Evolutionary conservation across 2,113 vertebrate species (phyloP), one percentile per base, ranked within the genome.

Genomic region (Antechinus stuartii): DNA sequence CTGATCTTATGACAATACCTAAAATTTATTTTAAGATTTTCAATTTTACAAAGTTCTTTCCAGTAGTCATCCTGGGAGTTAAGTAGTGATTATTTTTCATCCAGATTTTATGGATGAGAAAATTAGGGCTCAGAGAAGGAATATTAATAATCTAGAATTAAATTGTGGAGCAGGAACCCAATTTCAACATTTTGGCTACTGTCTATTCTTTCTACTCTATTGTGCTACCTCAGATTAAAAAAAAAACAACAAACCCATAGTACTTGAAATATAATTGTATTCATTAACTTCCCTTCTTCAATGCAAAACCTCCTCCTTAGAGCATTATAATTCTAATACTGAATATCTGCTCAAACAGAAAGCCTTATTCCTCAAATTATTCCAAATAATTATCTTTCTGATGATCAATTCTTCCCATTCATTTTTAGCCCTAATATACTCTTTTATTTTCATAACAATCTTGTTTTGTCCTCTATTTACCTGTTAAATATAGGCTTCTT

Each of bases 401-500:
- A 68, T 14, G 11, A 76, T n/a, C 35, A 76, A 76, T n/a, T 42
- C 16, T 76, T 76, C 19, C 19, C 22, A 1, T 76, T 76, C 8
- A 76, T 76, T n/a, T 76, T n/a, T 42, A 76, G 5, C n/a, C 35
- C 6, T 10, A 84, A 7, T 22, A 47, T 8, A 46, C 27, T 24
- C 3, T 92, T 89, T 35, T n/a, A 54, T 6, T 57, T 55, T 89
- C 35, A 91, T 19, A 46, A 56, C 14, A 89, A 53, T 89, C 26
- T 94, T 93, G n/a, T 10, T 61, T 9, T 93, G 91, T 56, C 90
- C 24, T 54, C 14, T 25, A 22, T 90, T 53, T 1, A 53, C 16
- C 27, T 76, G 6, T 16, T 1, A 76, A 76, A 6, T 49, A 91
- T 42, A 10, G 53, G 30, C 8, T 95, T 96, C 96, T 95, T 95